Evolutionary conservation across 1,140 invertebrate genomes (phyloP), one percentile per base, ranked within the genome.

Genomic region (Ostrea edulis): DNA sequence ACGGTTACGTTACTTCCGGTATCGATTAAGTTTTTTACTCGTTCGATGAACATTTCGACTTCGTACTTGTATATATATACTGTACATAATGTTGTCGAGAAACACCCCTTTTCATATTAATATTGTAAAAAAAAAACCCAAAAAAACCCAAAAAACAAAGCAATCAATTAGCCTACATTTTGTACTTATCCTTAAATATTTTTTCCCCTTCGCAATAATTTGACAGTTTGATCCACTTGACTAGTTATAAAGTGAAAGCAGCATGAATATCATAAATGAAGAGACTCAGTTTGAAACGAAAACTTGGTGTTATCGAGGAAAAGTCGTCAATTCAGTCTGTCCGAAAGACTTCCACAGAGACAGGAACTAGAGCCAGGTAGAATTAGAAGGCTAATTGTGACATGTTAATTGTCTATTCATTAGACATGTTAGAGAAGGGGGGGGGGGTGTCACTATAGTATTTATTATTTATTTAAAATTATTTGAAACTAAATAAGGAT

Each of bases 201-300:
- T n/a, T n/a, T n/a, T n/a, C n/a, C n/a, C n/a, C n/a, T n/a, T n/a
- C n/a, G n/a, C n/a, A n/a, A n/a, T n/a, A n/a, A n/a, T n/a, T n/a
- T n/a, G n/a, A n/a, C n/a, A n/a, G n/a, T n/a, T n/a, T n/a, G n/a
- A n/a, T n/a, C n/a, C n/a, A n/a, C n/a, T n/a, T n/a, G n/a, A n/a
- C n/a, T n/a, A n/a, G n/a, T n/a, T n/a, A n/a, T 44, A 77, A 77
- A 77, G 68, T 77, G 68, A 77, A 77, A 77, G 68, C 35, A 77
- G 68, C 9, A 29, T 14, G 12, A n/a, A 62, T 62, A 62, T 17
- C 12, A 62, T 14, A n/a, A 5, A 62, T 62, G 68, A 77, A 77
- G 68, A 22, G 68, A 35, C 68, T 77, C 8, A 77, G 68, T 17
- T 25, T 77, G 25, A 77, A 77, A 25, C 68, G 68, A 77, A 77